These are phyloP conservation scores for Pegea sp. DNA, from an alignment of 23 tunicate species.

Conservation along the genomic window DNA sequence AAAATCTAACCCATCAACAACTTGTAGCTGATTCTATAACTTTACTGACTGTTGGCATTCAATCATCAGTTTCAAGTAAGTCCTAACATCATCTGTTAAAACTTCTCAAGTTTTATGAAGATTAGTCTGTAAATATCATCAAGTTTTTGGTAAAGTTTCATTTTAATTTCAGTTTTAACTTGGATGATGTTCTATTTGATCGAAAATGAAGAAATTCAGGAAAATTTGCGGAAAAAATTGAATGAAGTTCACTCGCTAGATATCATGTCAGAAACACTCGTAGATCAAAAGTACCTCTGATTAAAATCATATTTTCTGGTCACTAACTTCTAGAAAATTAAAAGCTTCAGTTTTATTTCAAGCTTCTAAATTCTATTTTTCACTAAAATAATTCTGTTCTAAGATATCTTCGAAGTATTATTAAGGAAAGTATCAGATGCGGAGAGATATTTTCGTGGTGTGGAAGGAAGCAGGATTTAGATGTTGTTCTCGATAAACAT, in stretches of 20 bases:
- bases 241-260: constrained; percentile 8
- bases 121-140: neutral
- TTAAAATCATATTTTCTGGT: neutral
- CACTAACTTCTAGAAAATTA: no score
- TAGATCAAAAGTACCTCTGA: constrained; percentile 22
- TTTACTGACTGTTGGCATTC: constrained; percentile 45
- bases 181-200: constrained; percentile 33
- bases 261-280: constrained; percentile 39
- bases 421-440: constrained; percentile 46
- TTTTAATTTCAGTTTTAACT: constrained; percentile 15
- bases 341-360: no score
- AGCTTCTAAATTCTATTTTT: no score
- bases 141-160: neutral
- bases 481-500: constrained; percentile 26
- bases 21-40: constrained; percentile 33
- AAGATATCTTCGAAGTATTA: constrained; percentile 13
- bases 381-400: neutral
- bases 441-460: constrained; percentile 29
- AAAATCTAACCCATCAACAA: constrained; percentile 11
- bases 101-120: no score
- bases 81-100: no score
- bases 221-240: constrained; percentile 18
- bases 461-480: constrained; percentile 43
- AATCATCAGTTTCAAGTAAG: constrained; percentile 23
- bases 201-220: constrained; percentile 20